Evolutionary conservation across 2,113 vertebrate species (phyloP), one percentile per base, ranked within the genome.

Genomic region (Callopanchax toddi): DNA sequence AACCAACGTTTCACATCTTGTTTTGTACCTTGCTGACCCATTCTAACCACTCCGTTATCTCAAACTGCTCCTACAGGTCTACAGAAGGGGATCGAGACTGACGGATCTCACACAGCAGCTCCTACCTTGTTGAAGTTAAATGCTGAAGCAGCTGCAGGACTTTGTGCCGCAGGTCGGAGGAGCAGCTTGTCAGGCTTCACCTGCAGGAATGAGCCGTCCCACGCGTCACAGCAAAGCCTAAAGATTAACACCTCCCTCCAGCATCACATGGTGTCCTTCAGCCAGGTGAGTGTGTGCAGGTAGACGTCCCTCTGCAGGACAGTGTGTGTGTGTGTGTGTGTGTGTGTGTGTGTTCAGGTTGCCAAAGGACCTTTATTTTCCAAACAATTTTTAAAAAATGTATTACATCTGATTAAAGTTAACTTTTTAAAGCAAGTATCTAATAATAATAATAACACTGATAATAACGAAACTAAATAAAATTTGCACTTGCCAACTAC

Each of bases 161-260:
- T 1, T 20, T 67, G 18, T 25, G 58, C 26, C 57, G 74, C 73
- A 52, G 58, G 60, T 58, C 11, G 5, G 26, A 44, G 39, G 42
- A 22, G 36, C 46, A n/a, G 36, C 39, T 79, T 15, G 8, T 26
- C 20, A 25, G 9, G 54, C n/a, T n/a, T 62, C 54, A 83, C 68
- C 83, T 78, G 76, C 66, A n/a, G 63, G 65, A 86, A 52, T 77
- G 82, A 85, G 42, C 67, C 70, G 36, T 29, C 78, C 80, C 74
- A 60, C 78, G 55, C 22, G 57, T 62, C 83, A 48, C 69, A 66
- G 73, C 74, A 67, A 68, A 52, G 60, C 45, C 36, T 78, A 81
- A 82, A 76, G 65, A 73, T 74, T 75, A 75, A 85, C 81, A 51
- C 86, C 86, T 78, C 84, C 87, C 75, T 69, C 11, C 67, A 53